phyloP scores from a whole-genome alignment of 2,888 invertebrate genomes.

The Agrotis exclamationis region DNA sequence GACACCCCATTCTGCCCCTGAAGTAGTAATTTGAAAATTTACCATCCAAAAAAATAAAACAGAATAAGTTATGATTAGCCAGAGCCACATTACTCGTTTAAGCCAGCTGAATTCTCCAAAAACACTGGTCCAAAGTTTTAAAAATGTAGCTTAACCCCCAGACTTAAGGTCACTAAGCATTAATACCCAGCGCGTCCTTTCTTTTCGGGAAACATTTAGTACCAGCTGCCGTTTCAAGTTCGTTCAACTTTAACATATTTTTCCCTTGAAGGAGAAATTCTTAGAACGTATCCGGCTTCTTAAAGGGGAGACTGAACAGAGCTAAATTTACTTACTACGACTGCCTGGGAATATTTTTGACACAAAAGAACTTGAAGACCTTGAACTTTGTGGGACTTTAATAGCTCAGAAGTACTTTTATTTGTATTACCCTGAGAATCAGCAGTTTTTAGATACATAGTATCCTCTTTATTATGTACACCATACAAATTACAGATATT shows the following conservation, averaged over 20 bases:
- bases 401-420: not conserved
- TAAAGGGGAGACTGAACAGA: not conserved
- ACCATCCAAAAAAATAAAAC: too few species aligned
- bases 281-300: conserved; percentile 25
- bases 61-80: too few species aligned
- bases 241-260: conserved; percentile 6
- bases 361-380: not conserved
- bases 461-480: too few species aligned
- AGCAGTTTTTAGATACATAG: too few species aligned
- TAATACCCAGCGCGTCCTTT: not conserved
- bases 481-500: too few species aligned
- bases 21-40: too few species aligned
- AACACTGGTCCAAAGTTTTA: too few species aligned
- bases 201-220: not conserved
- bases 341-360: not conserved
- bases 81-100: too few species aligned
- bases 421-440: not conserved
- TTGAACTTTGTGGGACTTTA: conserved; percentile 2
- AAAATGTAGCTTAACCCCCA: too few species aligned
- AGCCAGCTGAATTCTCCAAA: too few species aligned
- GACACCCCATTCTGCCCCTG: too few species aligned
- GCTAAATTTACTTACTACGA: conserved; percentile 6
- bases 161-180: not conserved
- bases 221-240: conserved; percentile 13
- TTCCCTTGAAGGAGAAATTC: conserved; percentile 10